Evolutionary conservation across 2,888 invertebrate species (phyloP).

Genomic region (Melanotus villosus): DNA sequence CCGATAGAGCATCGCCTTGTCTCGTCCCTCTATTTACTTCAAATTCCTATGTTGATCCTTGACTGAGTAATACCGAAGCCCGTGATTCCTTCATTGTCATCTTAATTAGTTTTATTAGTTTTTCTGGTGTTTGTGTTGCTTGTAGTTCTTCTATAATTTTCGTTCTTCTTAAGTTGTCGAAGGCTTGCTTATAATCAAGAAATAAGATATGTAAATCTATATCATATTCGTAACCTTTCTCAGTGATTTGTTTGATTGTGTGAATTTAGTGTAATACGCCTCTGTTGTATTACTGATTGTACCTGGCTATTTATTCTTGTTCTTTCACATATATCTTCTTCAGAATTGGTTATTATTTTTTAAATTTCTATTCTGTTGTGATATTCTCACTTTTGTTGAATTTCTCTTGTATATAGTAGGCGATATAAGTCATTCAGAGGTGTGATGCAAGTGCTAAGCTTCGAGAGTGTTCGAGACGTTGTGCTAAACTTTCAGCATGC

Average conservation of each 20-base stretch:
- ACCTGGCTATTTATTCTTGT: no score
- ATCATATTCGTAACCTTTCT: background rate
- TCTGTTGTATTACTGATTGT: no score
- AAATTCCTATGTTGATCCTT: background rate
- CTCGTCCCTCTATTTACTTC: background rate
- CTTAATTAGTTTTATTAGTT: background rate
- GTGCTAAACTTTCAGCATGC: no score
- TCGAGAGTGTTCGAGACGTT: no score
- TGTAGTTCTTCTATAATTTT: background rate
- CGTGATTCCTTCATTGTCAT: constrained; percentile 3
- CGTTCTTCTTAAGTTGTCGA: background rate
- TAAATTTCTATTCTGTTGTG: no score
- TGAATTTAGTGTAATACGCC: no score
- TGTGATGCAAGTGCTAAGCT: no score
- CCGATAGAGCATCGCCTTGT: background rate
- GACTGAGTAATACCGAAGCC: background rate
- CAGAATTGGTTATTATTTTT: no score
- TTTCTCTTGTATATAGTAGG: no score
- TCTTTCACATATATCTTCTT: no score
- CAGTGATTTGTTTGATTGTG: background rate
- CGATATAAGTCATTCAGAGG: no score
- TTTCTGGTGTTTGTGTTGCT: constrained; percentile 1
- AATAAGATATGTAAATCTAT: background rate
- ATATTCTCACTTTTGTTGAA: no score
- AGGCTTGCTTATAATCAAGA: background rate